Percentiles rank a stretch among this genome's conserved stretches.
Evolutionary conservation across 2,113 vertebrate species (phyloP).

Genomic region (Blennius ocellaris): DNA sequence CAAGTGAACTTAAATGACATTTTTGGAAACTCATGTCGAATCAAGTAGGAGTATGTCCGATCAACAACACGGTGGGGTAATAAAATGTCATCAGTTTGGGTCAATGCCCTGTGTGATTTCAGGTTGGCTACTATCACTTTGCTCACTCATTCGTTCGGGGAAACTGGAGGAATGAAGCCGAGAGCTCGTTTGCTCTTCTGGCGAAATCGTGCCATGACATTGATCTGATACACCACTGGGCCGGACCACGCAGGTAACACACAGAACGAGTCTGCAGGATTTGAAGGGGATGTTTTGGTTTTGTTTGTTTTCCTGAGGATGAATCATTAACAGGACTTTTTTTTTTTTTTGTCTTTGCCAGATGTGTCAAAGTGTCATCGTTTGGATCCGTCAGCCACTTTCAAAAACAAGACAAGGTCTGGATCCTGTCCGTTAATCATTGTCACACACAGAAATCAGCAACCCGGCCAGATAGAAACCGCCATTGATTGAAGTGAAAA

Average conservation of each 20-base stretch:
- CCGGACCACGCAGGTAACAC: slow-evolving; percentile 82
- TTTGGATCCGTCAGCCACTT: slow-evolving; percentile 89
- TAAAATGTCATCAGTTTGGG: too few relatives aligned
- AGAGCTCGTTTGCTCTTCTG: slow-evolving; percentile 87
- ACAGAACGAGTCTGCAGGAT: not conserved
- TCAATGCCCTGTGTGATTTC: slow-evolving; percentile 27
- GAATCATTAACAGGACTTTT: slow-evolving; percentile 8
- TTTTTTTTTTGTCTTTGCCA: slow-evolving; percentile 53
- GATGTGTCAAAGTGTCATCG: slow-evolving; percentile 88
- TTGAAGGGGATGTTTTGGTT: not conserved
- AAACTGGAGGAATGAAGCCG: slow-evolving; percentile 87
- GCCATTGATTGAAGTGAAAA: not conserved
- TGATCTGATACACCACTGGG: slow-evolving; percentile 88
- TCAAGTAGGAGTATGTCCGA: too few relatives aligned
- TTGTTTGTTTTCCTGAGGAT: not conserved
- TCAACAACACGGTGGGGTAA: too few relatives aligned
- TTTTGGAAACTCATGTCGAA: too few relatives aligned
- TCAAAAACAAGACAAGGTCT: slow-evolving; percentile 83
- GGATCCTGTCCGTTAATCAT: not conserved
- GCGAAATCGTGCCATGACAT: slow-evolving; percentile 89
- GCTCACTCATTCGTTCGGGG: slow-evolving; percentile 89
- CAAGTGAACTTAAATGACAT: too few relatives aligned
- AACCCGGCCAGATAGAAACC: not conserved
- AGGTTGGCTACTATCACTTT: slow-evolving; percentile 89
- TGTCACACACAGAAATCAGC: not conserved